Conservation (phyloP, 2,113 vertebrate genomes). For the cat (Felis catus) region F.catus_Fca126_mat1.0 CM031417.1:68550501-68551000, state of each 20-base stretch:
- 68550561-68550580: background rate
- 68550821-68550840: background rate
- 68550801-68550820: background rate
- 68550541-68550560: background rate
- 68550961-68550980: background rate
- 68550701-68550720: constrained; percentile 3
- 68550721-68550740: background rate
- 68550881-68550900: background rate
- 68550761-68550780: background rate
- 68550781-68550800: background rate
- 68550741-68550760: background rate
- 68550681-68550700: background rate
- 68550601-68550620: background rate
- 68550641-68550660: background rate
- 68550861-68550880: background rate
- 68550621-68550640: background rate
- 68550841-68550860: background rate
- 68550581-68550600: background rate
- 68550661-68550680: background rate
- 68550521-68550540: constrained; percentile 1
- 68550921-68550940: background rate
- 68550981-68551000: background rate
- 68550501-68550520: background rate
- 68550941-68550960: background rate
- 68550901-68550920: background rate